These are phyloP conservation scores for Eledone cirrhosa DNA, from an alignment of 2,888 invertebrate species.

Conservation along the genomic window DNA sequence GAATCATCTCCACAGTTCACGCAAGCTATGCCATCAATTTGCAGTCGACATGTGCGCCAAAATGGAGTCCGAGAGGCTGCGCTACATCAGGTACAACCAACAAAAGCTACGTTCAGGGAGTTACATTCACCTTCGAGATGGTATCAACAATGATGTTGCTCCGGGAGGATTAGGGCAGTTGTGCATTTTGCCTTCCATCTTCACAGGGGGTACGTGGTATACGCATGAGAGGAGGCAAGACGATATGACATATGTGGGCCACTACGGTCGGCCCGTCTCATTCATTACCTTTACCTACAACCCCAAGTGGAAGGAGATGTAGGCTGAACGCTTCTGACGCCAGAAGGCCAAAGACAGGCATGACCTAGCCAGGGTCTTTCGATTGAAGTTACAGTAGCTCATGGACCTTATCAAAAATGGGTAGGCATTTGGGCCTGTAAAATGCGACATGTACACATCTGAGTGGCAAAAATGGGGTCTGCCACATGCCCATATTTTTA, in stretches of 20 bases:
- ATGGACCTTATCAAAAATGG: no score
- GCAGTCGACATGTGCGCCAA: no score
- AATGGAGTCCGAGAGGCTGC: no score
- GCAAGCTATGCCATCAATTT: no score
- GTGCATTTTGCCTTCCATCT: background rate
- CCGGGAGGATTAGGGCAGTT: background rate
- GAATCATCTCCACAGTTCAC: no score
- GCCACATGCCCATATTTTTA: background rate
- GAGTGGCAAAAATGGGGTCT: constrained; percentile 1
- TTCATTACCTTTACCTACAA: background rate
- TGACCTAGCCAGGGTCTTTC: background rate
- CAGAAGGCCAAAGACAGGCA: background rate
- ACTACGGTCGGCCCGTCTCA: background rate
- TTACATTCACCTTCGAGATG: no score
- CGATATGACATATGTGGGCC: background rate
- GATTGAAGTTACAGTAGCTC: no score
- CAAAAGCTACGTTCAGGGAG: no score
- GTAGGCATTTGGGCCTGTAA: no score
- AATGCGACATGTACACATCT: constrained; percentile 5
- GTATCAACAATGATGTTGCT: no score
- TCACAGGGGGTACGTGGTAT: background rate
- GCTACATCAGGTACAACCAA: no score
- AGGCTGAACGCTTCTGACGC: background rate
- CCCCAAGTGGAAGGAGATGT: background rate
- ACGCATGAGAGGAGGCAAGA: constrained; percentile 5